These are phyloP conservation scores for Ceratina australensis DNA, from an alignment of 1,140 invertebrate species.

Conservation along the genomic window DNA sequence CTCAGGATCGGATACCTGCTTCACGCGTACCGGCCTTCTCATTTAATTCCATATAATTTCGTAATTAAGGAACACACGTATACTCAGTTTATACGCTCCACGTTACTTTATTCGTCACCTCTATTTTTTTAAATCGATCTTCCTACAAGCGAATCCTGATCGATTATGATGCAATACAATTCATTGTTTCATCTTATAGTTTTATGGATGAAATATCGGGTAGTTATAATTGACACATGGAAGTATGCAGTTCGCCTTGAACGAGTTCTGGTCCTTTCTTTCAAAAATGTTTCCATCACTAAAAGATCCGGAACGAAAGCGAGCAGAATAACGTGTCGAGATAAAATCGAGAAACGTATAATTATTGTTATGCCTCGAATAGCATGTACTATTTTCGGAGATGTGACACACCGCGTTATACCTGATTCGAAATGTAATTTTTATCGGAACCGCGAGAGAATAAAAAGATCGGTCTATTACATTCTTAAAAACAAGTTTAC, in stretches of 20 bases:
- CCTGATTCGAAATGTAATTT: too few relatives aligned
- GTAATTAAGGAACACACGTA: too few relatives aligned
- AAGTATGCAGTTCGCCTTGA: slow-evolving; percentile 51
- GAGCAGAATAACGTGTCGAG: background rate
- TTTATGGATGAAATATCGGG: slow-evolving; percentile 53
- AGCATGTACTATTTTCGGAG: background rate
- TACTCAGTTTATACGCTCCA: too few relatives aligned
- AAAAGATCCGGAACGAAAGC: background rate
- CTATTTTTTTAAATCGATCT: slow-evolving; percentile 35
- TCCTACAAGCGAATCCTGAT: slow-evolving; percentile 21
- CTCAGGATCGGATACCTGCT: background rate
- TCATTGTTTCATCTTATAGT: slow-evolving; percentile 54
- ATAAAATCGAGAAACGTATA: too few relatives aligned
- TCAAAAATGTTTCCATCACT: slow-evolving; percentile 32
- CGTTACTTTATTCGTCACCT: too few relatives aligned
- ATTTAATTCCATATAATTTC: background rate
- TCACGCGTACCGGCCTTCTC: background rate
- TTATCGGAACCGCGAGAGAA: too few relatives aligned
- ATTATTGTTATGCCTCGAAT: too few relatives aligned
- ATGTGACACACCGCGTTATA: background rate
- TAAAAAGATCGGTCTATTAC: too few relatives aligned
- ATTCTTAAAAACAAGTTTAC: background rate
- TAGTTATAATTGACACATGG: slow-evolving; percentile 46
- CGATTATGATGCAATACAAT: slow-evolving; percentile 52
- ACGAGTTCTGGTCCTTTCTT: slow-evolving; percentile 46